phyloP scores from a whole-genome alignment of 2,888 invertebrate species.

The Abrostola tripartita region DNA sequence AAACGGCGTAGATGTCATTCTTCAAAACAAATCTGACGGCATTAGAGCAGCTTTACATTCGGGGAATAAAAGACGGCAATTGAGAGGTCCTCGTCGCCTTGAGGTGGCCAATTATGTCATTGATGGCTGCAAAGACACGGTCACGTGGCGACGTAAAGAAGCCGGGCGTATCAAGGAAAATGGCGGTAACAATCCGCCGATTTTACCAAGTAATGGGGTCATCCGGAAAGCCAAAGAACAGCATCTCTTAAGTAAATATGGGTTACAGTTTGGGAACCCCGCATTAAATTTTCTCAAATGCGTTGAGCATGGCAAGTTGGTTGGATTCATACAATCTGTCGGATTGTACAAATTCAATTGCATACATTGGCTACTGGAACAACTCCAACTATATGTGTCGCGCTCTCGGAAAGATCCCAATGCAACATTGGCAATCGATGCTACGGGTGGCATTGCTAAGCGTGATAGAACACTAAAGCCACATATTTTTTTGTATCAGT shows the following conservation, averaged over 20 bases:
- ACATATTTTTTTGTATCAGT: conserved; percentile 11
- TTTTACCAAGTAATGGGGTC: conserved; percentile 1
- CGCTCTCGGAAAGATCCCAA: conserved; percentile 5
- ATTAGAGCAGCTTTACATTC: too few relatives aligned
- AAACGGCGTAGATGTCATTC: too few relatives aligned
- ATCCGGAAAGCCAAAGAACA: conserved; percentile 11
- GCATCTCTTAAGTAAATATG: conserved; percentile 9
- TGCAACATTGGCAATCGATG: conserved; percentile 6
- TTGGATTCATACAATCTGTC: conserved; percentile 10
- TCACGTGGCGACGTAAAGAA: too few relatives aligned
- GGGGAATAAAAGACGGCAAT: too few relatives aligned
- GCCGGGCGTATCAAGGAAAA: not conserved
- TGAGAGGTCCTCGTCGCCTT: too few relatives aligned
- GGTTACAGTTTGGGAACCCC: too few relatives aligned
- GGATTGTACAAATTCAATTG: conserved; percentile 5
- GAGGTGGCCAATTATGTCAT: too few relatives aligned
- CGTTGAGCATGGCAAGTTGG: conserved; percentile 1
- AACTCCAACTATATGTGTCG: not conserved
- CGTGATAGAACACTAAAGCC: conserved; percentile 4
- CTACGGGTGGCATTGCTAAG: too few relatives aligned
- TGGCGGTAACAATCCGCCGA: conserved; percentile 7
- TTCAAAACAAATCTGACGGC: too few relatives aligned
- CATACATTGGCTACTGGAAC: conserved; percentile 4
- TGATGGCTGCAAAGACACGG: too few relatives aligned
- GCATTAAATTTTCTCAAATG: too few relatives aligned